phyloP scores from a whole-genome alignment of 2,797 vertebrate species.

The Tarsius wallacei region DNA sequence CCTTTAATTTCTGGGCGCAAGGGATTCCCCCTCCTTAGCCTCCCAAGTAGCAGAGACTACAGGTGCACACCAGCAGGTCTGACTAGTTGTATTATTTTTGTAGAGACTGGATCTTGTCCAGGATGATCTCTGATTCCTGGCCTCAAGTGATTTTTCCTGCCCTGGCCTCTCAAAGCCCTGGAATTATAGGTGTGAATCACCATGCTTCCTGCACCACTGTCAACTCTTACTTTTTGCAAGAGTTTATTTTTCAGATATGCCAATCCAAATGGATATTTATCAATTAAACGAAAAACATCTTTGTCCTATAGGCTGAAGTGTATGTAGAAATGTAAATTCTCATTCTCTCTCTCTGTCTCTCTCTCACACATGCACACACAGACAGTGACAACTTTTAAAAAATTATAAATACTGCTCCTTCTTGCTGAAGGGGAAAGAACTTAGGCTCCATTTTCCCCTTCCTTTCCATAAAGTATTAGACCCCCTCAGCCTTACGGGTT shows the following conservation, averaged over 20 bases:
- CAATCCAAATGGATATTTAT: neutral
- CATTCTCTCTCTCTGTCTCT: too few species aligned
- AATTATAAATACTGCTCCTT: neutral
- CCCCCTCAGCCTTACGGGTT: rapidly evolving
- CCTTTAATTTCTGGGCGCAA: too few species aligned
- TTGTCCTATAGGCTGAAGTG: neutral
- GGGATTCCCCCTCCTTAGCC: too few species aligned
- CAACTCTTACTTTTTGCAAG: neutral
- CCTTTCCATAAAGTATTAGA: neutral
- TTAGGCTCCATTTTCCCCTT: neutral
- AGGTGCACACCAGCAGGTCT: too few species aligned
- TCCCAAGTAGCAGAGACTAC: too few species aligned
- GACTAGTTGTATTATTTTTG: too few species aligned
- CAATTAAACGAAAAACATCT: neutral
- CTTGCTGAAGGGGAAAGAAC: neutral
- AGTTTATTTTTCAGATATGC: neutral
- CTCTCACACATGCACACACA: too few species aligned
- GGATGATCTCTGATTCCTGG: too few species aligned
- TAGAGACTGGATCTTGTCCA: too few species aligned
- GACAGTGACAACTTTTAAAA: neutral
- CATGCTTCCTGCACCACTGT: neutral
- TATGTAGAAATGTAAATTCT: neutral
- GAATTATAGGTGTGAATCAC: too few species aligned
- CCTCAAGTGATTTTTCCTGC: too few species aligned
- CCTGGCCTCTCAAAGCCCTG: too few species aligned